Base-by-base conservation (phyloP, 1,140 invertebrate species). In the Holcopasites calliopsidis region DNA sequence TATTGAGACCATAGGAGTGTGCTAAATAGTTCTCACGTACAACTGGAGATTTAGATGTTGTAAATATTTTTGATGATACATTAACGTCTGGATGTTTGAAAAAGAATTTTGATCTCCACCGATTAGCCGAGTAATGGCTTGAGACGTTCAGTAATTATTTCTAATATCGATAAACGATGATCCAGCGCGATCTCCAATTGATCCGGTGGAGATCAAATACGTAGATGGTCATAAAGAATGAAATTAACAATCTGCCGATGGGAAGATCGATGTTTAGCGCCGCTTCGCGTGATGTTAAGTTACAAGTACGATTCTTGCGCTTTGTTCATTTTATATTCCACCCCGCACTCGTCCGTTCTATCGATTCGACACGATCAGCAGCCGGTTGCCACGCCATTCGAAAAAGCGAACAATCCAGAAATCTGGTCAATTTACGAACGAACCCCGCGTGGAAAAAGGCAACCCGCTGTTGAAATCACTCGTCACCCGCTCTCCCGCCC, bases 391-490 rank as follows among this genome's bases (percentile, higher is more conserved):
- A 50, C 18, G 23, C n/a, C n/a, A 7, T 4, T 50, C 44, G 11
- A 49, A 21, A 5, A n/a, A 49, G 3, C 44, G 47, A 50, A 3
- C 21, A 21, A 4, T 38, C 35, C 35, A 4, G 35, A 38, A 38
- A 38, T 38, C 35, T 10, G 10, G 18, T 4, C 8, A 5, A n/a
- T n/a, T n/a, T n/a, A n/a, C n/a, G n/a, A n/a, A n/a, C n/a, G n/a
- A n/a, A n/a, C n/a, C n/a, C n/a, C n/a, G n/a, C n/a, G n/a, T n/a
- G n/a, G n/a, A n/a, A n/a, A n/a, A n/a, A n/a, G n/a, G n/a, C 55
- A 62, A 69, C 21, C 60, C 44, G 68, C 66, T 62, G 54, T 42
- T 18, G 70, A 69, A 33, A 55, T 47, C 52, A 49, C 49, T 69
- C 60, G 40, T 35, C 68, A 55, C 50, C 65, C 58, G 42, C 60